Conservation (phyloP, 2,797 vertebrate species). For the Amblyopsis hoosieri region DNA sequence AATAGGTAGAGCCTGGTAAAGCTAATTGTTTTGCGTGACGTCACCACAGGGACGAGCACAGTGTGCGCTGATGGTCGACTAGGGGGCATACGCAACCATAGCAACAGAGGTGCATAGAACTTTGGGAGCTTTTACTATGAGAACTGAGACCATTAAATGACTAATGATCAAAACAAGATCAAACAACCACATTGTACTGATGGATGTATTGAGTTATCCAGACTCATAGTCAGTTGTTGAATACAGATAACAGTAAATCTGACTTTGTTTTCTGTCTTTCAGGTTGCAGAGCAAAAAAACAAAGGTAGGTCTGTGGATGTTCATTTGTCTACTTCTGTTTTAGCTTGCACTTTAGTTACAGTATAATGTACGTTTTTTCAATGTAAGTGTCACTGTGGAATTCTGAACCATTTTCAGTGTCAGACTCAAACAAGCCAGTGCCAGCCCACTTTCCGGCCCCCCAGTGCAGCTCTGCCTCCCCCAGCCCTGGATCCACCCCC, state of each 20-base stretch:
- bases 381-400: background rate
- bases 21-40: too few species aligned
- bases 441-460: slow-evolving; percentile 94
- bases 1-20: too few species aligned
- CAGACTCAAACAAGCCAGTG: slow-evolving; percentile 97
- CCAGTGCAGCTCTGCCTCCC: slow-evolving; percentile 91
- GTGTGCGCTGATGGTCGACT: too few species aligned
- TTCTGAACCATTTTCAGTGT: slow-evolving; percentile 76
- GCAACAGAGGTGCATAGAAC: too few species aligned
- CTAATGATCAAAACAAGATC: too few species aligned
- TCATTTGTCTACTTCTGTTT: slow-evolving; percentile 3
- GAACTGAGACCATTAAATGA: too few species aligned
- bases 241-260: background rate
- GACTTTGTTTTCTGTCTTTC: slow-evolving; percentile 62
- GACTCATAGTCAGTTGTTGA: background rate
- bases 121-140: too few species aligned
- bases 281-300: slow-evolving; percentile 99
- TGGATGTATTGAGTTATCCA: too few species aligned
- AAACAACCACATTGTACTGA: too few species aligned
- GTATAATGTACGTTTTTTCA: background rate
- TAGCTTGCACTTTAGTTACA: background rate
- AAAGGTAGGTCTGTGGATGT: slow-evolving; percentile 86
- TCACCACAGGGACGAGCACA: too few species aligned
- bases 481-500: slow-evolving; percentile 94
- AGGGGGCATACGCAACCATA: too few species aligned